phyloP scores from a whole-genome alignment of 2,888 invertebrate genomes.

The Heliconius erato region DNA sequence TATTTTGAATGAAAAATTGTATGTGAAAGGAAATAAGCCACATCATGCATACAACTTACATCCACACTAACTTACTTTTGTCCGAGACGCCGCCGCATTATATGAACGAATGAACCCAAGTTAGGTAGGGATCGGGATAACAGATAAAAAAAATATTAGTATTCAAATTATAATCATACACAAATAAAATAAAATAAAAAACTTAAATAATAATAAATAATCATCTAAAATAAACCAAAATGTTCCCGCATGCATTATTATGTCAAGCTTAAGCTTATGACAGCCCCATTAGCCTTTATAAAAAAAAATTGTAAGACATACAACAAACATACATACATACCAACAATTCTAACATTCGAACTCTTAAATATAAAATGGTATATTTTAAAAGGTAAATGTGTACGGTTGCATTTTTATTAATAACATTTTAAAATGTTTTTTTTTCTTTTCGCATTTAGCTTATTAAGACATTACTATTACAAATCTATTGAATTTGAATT shows the following conservation, averaged over 20 bases:
- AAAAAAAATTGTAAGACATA: neutral
- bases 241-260: conserved; percentile 35
- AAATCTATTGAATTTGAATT: neutral
- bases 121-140: conserved; percentile 80
- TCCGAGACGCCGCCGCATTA: conserved; percentile 68
- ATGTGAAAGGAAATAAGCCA: conserved; percentile 52
- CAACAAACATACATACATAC: conserved; percentile 20
- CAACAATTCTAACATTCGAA: neutral
- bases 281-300: conserved; percentile 27
- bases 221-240: conserved; percentile 23
- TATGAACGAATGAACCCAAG: conserved; percentile 77
- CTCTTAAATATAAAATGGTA: neutral
- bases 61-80: conserved; percentile 78
- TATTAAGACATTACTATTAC: neutral
- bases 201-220: conserved; percentile 39
- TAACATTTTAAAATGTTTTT: neutral
- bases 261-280: conserved; percentile 33
- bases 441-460: neutral
- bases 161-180: conserved; percentile 62
- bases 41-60: conserved; percentile 69
- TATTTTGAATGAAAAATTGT: conserved; percentile 35
- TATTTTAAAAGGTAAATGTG: conserved; percentile 8
- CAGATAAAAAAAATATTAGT: conserved; percentile 83
- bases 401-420: neutral
- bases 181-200: conserved; percentile 41